Conservation (phyloP, 2,888 invertebrate species). For the Hyppa rectilinea region DNA sequence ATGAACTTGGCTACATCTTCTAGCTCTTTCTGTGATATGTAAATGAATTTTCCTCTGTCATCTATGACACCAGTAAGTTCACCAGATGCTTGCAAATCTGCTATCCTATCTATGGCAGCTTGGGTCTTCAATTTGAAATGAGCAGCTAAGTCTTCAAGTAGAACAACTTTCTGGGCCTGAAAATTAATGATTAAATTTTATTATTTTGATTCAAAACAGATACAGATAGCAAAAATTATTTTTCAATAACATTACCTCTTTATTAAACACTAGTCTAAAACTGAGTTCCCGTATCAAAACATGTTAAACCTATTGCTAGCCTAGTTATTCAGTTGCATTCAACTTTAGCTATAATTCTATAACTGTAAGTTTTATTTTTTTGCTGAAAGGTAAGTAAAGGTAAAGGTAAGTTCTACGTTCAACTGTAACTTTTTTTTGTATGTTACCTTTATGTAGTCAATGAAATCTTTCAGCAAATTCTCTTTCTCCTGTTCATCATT, state of each 20-base stretch:
- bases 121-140: constrained; percentile 98
- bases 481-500: constrained; percentile 92
- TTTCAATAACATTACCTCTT: too few relatives aligned
- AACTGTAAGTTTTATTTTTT: too few relatives aligned
- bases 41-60: constrained; percentile 99
- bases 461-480: constrained; percentile 95
- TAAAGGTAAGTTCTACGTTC: too few relatives aligned
- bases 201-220: not conserved
- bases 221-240: not conserved
- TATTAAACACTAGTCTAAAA: too few relatives aligned
- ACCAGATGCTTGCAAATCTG: constrained; percentile 95
- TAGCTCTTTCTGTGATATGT: constrained; percentile 97
- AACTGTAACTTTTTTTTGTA: too few relatives aligned
- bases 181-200: constrained; percentile 66
- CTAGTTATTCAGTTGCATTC: not conserved
- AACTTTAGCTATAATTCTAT: not conserved
- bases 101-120: constrained; percentile 96
- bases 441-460: constrained; percentile 96
- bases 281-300: too few relatives aligned
- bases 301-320: not conserved
- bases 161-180: constrained; percentile 96
- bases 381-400: too few relatives aligned
- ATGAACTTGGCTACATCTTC: constrained; percentile 98
- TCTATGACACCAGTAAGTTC: constrained; percentile 99
- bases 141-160: constrained; percentile 97